These are phyloP conservation scores for Hypolimnas misippus DNA, from an alignment of 2,888 invertebrate genomes.

Conservation along the genomic window DNA sequence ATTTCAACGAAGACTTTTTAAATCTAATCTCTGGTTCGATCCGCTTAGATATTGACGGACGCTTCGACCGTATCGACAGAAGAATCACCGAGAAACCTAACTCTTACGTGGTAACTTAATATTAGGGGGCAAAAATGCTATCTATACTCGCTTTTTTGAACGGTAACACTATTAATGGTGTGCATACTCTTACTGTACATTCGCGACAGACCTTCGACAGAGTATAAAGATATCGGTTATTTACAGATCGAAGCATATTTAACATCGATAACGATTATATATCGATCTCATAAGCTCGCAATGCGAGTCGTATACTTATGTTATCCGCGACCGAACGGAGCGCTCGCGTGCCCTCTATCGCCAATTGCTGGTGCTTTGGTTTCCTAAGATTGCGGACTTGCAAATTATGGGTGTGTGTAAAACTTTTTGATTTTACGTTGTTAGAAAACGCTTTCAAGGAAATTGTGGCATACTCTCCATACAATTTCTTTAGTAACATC, in stretches of 20 bases:
- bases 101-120: conserved; percentile 83
- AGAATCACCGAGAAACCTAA: conserved; percentile 75
- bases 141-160: conserved; percentile 69
- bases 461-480: no score
- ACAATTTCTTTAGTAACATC: no score
- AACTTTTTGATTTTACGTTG: no score
- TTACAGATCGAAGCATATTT: conserved; percentile 79
- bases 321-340: conserved; percentile 43
- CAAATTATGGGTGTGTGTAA: no score
- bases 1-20: conserved; percentile 76
- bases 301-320: conserved; percentile 46
- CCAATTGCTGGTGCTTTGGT: no score
- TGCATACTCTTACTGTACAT: conserved; percentile 62
- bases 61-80: conserved; percentile 61
- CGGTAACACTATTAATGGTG: conserved; percentile 77
- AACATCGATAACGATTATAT: conserved; percentile 62
- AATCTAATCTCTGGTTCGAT: conserved; percentile 76
- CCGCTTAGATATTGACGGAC: conserved; percentile 62
- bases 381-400: no score
- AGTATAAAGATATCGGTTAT: conserved; percentile 62
- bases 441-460: no score
- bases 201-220: conserved; percentile 63
- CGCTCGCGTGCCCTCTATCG: conserved; percentile 36
- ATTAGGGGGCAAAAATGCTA: conserved; percentile 80
- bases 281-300: conserved; percentile 55